phyloP scores from a whole-genome alignment of 2,888 invertebrate species.

The Heliconius aoede region DNA sequence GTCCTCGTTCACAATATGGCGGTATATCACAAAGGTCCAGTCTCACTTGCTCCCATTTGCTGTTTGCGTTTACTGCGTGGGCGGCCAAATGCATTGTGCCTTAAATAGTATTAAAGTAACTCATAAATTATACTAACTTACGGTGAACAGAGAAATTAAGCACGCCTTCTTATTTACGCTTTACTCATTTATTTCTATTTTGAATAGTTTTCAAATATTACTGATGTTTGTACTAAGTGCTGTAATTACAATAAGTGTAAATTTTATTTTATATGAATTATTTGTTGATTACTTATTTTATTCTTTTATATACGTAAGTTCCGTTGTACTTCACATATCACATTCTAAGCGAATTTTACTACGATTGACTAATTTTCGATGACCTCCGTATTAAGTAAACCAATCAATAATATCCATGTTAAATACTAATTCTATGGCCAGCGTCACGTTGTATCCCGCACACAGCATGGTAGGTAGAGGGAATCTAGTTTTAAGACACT shows the following conservation, averaged over 20 bases:
- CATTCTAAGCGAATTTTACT: too few species aligned
- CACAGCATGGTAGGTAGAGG: too few species aligned
- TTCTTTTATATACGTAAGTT: too few species aligned
- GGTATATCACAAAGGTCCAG: constrained; percentile 42
- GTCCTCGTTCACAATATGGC: constrained; percentile 38
- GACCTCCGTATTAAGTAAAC: too few species aligned
- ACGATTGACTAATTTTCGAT: too few species aligned
- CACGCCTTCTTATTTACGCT: constrained; percentile 30
- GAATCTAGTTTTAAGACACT: too few species aligned
- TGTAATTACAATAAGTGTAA: background rate
- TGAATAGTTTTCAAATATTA: background rate
- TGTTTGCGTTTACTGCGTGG: constrained; percentile 36
- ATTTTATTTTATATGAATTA: too few species aligned
- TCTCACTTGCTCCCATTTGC: constrained; percentile 37
- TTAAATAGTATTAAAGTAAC: constrained; percentile 49
- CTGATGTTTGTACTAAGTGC: background rate
- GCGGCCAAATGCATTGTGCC: constrained; percentile 49
- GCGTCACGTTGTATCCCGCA: too few species aligned
- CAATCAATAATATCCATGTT: too few species aligned
- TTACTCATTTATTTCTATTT: background rate
- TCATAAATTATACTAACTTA: constrained; percentile 47
- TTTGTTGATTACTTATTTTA: too few species aligned
- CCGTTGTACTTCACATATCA: too few species aligned
- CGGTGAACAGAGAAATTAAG: constrained; percentile 32
- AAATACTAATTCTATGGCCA: too few species aligned